These are phyloP conservation scores for Danio rerio DNA, from an alignment of 2,113 vertebrate species.

Conservation along the genomic window DNA sequence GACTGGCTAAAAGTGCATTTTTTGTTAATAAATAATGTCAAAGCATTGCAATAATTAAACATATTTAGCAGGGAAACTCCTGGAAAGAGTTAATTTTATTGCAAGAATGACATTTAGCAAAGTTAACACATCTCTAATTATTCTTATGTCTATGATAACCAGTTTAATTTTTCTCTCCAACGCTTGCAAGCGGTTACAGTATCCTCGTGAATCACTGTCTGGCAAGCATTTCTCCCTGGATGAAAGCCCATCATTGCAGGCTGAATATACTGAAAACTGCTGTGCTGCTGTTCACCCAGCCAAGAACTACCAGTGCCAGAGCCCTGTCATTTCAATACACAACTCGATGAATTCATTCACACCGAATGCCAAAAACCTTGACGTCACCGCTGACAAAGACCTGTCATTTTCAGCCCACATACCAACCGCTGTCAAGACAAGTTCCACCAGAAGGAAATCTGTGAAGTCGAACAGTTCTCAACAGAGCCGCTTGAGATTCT, in stretches of 20 bases:
- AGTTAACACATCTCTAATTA: background rate
- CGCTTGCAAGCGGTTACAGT: background rate
- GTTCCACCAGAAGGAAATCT: background rate
- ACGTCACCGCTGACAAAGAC: background rate
- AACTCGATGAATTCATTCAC: background rate
- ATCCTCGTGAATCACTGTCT: background rate
- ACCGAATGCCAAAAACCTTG: background rate
- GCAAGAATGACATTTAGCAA: background rate
- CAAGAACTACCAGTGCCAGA: background rate
- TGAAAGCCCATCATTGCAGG: background rate
- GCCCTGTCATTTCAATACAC: slow-evolving; percentile 17
- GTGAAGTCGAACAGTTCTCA: background rate
- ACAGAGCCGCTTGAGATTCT: background rate
- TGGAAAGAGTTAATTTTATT: no score
- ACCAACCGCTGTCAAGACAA: background rate
- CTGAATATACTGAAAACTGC: background rate
- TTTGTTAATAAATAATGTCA: background rate
- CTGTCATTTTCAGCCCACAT: background rate
- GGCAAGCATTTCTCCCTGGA: slow-evolving; percentile 5
- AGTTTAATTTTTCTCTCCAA: background rate
- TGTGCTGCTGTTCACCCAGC: background rate
- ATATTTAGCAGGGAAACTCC: no score
- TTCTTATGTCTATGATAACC: background rate
- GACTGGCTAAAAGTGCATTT: background rate
- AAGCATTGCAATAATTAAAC: no score